Percentiles rank a stretch among this genome's conserved stretches.
phyloP scores from a whole-genome alignment of 1,140 invertebrate species.

The Venturia canescens region DNA sequence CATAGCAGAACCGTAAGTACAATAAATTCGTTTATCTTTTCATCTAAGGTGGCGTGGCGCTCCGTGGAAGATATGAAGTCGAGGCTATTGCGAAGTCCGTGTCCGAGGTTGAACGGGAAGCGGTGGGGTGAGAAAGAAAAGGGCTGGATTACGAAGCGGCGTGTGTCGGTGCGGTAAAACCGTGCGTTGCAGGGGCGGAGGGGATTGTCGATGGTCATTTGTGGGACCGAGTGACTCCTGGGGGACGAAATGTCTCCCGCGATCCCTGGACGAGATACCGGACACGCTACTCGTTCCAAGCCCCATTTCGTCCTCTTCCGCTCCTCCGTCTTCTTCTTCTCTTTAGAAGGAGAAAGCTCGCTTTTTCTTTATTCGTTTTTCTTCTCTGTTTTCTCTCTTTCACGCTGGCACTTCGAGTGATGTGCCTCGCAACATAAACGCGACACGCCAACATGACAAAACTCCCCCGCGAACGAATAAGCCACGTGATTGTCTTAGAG shows the following conservation, averaged over 20 bases:
- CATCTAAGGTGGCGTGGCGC: conserved; percentile 62
- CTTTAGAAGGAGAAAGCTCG: neutral
- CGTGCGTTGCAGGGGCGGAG: conserved; percentile 49
- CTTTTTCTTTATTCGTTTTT: conserved; percentile 21
- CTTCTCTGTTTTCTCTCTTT: conserved; percentile 31
- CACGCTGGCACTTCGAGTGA: neutral
- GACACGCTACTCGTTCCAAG: conserved; percentile 71
- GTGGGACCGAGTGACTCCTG: conserved; percentile 64
- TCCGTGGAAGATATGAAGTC: conserved; percentile 62
- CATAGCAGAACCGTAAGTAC: conserved; percentile 31
- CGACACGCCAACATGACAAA: conserved; percentile 13
- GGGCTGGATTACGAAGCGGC: conserved; percentile 43
- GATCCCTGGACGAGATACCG: conserved; percentile 73
- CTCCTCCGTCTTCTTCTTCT: conserved; percentile 36
- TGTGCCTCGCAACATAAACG: neutral
- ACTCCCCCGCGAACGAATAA: conserved; percentile 26
- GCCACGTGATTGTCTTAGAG: conserved; percentile 15
- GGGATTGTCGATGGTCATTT: conserved; percentile 74
- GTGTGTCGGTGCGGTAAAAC: conserved; percentile 36
- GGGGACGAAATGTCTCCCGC: conserved; percentile 75
- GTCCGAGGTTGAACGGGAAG: conserved; percentile 16
- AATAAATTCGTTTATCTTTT: conserved; percentile 71
- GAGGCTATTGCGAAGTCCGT: conserved; percentile 44
- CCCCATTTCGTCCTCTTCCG: conserved; percentile 41
- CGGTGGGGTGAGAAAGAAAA: conserved; percentile 23